A percentile compares a stretch with the other conserved stretches of the same genome.
phyloP scores from a whole-genome alignment of 2,888 invertebrate species.

The Tenthredo scrophulariae region DNA sequence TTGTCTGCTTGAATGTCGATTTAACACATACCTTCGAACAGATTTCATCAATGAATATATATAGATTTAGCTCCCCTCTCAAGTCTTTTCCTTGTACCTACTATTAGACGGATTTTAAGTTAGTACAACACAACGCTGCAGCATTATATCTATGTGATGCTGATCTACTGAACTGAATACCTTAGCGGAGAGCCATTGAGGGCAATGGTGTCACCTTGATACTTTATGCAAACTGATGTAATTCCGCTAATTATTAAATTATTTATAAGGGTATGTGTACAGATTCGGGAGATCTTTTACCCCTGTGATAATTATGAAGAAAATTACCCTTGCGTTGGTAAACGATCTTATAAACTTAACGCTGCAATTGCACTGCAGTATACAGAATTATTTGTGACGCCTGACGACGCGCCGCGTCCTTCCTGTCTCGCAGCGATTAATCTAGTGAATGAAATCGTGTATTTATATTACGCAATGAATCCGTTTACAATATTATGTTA shows the following conservation, averaged over 20 bases:
- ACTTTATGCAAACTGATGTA: not conserved
- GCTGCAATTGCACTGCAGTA: not conserved
- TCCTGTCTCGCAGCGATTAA: not conserved
- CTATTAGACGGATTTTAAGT: not conserved
- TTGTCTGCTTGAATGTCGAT: not conserved
- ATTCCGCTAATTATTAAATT: not conserved
- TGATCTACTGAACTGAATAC: conserved; percentile 41
- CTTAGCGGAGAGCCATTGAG: conserved; percentile 23
- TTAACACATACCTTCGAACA: not conserved
- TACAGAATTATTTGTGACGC: not conserved
- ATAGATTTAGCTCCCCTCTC: not conserved
- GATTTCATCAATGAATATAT: not conserved
- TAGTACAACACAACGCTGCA: not conserved
- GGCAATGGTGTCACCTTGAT: conserved; percentile 43
- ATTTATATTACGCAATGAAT: not conserved
- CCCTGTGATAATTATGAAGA: no score
- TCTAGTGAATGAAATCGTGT: conserved; percentile 26
- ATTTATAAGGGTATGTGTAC: not conserved
- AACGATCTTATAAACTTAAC: not conserved
- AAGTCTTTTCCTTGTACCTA: not conserved
- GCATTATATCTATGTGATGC: not conserved
- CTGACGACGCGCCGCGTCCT: not conserved
- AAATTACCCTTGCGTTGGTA: not conserved
- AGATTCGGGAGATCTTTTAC: not conserved
- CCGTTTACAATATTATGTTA: not conserved